Base-by-base conservation (phyloP, 2,113 vertebrate genomes). In the Microcebus lehilahytsara region DNA sequence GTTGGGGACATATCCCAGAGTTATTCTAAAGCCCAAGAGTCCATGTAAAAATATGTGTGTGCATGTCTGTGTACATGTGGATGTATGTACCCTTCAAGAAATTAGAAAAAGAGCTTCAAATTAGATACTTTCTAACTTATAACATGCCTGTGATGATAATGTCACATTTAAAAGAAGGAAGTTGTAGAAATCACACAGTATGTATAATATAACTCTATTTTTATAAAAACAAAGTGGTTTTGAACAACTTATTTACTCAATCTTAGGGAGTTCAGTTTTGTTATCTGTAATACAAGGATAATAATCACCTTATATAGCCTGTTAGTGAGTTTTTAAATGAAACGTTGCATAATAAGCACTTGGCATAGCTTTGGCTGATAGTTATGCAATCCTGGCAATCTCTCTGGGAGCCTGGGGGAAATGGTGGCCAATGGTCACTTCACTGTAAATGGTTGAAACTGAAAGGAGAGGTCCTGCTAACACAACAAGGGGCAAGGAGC, bases 261-360 rank as follows among this genome's bases (percentile, higher is more conserved):
- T 74, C 2, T 53, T 94, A 53, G 80, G 89, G 53, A 84, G 62
- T 88, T 97, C 79, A 0, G 0, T 89, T 78, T 92, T 80, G 84
- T 93, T 46, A 91, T 96, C 92, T 96, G 56, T 96, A 77, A 74
- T 83, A 86, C 27, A 96, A 92, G 94, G 46, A 32, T 25, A 79
- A 80, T 30, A 42, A 51, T 80, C 22, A 64, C 30, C 56, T 40
- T 83, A 37, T 83, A 37, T 16, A 72, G 40, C 9, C 11, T 20
- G 3, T 89, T 84, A 87, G 14, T 85, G 77, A 49, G 34, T 72
- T 83, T 67, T 86, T 94, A 86, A 67, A 49, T 93, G 51, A 93
- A 66, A 71, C 58, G 6, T 79, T 75, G 46, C 67, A 88, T 86
- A 0, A 46, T 49, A 77, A 95, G 27, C 12, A 46, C 27, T 93